Base-by-base conservation (phyloP, 2,113 vertebrate genomes). In the Myodes glareolus region DNA sequence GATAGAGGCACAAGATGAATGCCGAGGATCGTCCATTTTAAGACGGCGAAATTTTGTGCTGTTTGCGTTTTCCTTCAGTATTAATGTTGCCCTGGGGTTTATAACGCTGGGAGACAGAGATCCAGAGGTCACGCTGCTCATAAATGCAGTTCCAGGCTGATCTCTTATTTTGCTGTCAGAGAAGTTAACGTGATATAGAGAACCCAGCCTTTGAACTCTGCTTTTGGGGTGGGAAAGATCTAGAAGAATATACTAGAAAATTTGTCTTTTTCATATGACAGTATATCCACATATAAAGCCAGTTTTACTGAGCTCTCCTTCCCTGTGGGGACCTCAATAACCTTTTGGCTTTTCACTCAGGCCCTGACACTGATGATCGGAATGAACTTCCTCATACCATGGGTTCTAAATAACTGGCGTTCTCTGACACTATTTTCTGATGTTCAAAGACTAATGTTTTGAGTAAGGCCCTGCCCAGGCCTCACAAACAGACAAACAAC, bases 121-220 rank as follows among this genome's bases (percentile, higher is more conserved):
- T 61, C 11, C 50, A 31, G 80, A 11, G 9, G 6, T 77, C 45
- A 75, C 84, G 10, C 7, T 82, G 47, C 16, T 23, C 19, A 17
- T 95, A 63, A 88, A 42, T 11, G 94, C n/a, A 5, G 9, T 55
- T 68, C 76, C 14, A 80, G 19, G n/a, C 93, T 86, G 55, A 52
- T 80, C 81, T 87, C 55, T 81, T 90, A 73, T 55, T 76, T 96
- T 52, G 11, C 94, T 52, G 19, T 85, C 12, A 77, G 92, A 86
- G 33, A 94, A 86, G 47, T 89, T 67, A 70, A 39, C 82, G 65
- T 63, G 17, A 86, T 92, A 67, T 65, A 7, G 75, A 7, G 89
- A 82, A 33, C 89, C 39, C 77, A 29, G 42, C n/a, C 33, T 21
- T 39, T 23, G 25, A 47, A 5, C 91, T 90, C 27, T 88, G 65